Evolutionary conservation across 2,113 vertebrate species (phyloP).

Genomic region (Sceloporus undulatus): DNA sequence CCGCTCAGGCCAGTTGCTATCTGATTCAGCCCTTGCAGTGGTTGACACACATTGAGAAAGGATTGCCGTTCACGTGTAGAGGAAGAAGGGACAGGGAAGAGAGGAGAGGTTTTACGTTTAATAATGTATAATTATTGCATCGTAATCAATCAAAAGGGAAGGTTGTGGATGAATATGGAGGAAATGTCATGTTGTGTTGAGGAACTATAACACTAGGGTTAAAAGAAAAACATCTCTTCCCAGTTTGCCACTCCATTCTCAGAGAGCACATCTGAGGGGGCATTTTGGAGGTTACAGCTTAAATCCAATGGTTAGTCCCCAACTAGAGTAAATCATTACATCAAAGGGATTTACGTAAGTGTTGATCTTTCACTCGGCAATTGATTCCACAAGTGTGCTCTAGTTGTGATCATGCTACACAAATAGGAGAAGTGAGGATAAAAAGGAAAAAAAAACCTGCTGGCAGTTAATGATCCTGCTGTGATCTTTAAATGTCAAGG

Average conservation of each 20-base stretch:
- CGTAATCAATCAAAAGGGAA: conserved; percentile 23
- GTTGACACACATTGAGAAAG: conserved; percentile 60
- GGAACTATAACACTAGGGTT: background rate
- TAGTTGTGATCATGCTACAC: background rate
- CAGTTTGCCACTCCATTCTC: background rate
- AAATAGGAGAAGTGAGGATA: background rate
- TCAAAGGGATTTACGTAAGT: no score
- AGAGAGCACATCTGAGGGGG: background rate
- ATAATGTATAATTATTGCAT: conserved; percentile 33
- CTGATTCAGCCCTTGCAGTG: conserved; percentile 61
- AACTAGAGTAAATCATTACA: no score
- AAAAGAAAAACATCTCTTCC: background rate
- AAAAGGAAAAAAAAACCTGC: background rate
- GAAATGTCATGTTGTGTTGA: conserved; percentile 15
- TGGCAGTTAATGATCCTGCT: no score
- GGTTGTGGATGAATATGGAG: conserved; percentile 23
- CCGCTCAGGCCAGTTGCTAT: conserved; percentile 70
- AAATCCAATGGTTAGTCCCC: background rate
- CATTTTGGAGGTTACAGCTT: background rate
- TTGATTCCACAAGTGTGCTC: background rate
- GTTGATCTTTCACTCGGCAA: background rate
- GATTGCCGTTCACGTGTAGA: conserved; percentile 39
- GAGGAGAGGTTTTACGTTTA: background rate
- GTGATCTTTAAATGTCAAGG: no score
- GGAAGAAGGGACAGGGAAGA: fast-evolving